Evolutionary conservation across 1,140 invertebrate species (phyloP), one percentile per base, ranked within the genome.

Genomic region (Pinna nobilis): DNA sequence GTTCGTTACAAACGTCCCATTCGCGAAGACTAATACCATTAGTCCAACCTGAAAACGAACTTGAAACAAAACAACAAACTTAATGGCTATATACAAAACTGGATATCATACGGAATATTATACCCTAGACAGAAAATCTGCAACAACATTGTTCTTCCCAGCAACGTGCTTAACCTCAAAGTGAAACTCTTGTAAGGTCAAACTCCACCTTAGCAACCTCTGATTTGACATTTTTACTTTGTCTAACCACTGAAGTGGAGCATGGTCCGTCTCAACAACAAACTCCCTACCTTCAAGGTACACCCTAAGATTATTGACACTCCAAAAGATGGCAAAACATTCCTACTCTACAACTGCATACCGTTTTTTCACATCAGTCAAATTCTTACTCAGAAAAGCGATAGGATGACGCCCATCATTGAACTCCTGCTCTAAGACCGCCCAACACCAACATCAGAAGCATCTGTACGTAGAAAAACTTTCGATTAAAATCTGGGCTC

Each of bases 401-500:
- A 64, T 32, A 5, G 39, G 61, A 55, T 55, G 28, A 23, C 6
- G 11, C n/a, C 35, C 53, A 15, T 28, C 11, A 30, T 55, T 32
- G 15, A 32, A 32, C 23, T 30, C 53, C 23, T 61, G 59, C 23
- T 37, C 25, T n/a, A 61, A 2, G 13, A 61, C 59, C 5, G 35
- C 59, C 59, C 59, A 20, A 61, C 18, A 30, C 59, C 33, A 23
- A 32, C 25, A 30, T 61, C 20, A 5, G 28, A 33, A 9, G 59
- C 33, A 23, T 61, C 64, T 20, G 85, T 85, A n/a, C 83, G 76
- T 13, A 89, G 28, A 35, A 75, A 23, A 32, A 63, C 78, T 11
- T 35, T 13, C 33, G 39, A 35, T 28, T 37, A 1, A 65, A 37
- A 55, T 75, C 57, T 13, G 76, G 61, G 13, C 67, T 37, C 39